Evolutionary conservation across 2,888 invertebrate genomes (phyloP).

Genomic region (Drepanosiphum platanoidis): DNA sequence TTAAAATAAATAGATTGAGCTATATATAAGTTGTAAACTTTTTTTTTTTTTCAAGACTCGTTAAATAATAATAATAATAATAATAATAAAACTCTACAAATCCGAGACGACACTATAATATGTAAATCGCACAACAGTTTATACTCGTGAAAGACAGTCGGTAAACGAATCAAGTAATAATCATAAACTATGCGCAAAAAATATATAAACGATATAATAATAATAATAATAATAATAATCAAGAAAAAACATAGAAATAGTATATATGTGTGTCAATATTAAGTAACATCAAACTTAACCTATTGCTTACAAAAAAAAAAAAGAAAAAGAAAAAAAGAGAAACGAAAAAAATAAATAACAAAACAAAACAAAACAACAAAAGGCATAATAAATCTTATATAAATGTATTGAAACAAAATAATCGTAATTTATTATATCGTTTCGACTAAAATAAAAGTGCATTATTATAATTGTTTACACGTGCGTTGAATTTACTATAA

Average conservation of each 20-base stretch:
- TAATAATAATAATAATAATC: not conserved
- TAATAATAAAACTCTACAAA: slow-evolving; percentile 1
- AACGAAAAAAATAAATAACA: not conserved
- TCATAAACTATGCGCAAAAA: not conserved
- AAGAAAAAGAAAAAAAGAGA: slow-evolving; percentile 4
- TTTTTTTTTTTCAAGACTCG: slow-evolving; percentile 11
- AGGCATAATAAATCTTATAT: slow-evolving; percentile 12
- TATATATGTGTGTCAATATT: not conserved
- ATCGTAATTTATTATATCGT: not conserved
- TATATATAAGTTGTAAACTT: slow-evolving; percentile 3
- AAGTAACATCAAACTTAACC: slow-evolving; percentile 25
- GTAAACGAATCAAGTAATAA: slow-evolving; percentile 32
- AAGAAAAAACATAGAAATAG: slow-evolving; percentile 4
- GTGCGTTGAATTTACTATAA: slow-evolving; percentile 51
- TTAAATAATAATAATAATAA: not conserved
- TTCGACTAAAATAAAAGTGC: slow-evolving; percentile 47
- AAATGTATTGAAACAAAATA: slow-evolving; percentile 23
- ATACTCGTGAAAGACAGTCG: slow-evolving; percentile 38
- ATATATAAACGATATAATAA: not conserved
- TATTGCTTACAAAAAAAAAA: slow-evolving; percentile 31
- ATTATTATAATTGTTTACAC: slow-evolving; percentile 46
- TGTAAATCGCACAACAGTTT: slow-evolving; percentile 29
- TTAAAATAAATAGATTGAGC: slow-evolving; percentile 38
- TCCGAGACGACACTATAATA: slow-evolving; percentile 9
- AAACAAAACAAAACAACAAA: slow-evolving; percentile 38